Conservation (phyloP, 2,888 invertebrate genomes). For the Hirtodrosophila alboralis region DNA sequence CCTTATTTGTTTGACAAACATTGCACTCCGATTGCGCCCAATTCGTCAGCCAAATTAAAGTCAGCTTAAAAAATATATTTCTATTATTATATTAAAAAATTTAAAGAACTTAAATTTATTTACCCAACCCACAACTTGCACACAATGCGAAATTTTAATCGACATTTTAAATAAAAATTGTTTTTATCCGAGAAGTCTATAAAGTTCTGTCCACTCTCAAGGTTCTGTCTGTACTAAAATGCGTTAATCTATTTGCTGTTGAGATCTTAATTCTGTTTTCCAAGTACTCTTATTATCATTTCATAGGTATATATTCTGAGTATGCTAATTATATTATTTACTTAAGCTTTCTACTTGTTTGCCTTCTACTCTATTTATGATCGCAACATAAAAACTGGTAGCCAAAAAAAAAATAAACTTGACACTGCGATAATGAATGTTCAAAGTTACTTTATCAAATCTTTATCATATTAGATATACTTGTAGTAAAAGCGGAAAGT, state of each 20-base stretch:
- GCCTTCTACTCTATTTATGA: constrained; percentile 39
- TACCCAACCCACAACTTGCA: constrained; percentile 30
- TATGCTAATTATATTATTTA: constrained; percentile 70
- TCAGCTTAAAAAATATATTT: constrained; percentile 24
- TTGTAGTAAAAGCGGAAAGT: background rate
- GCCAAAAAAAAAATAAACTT: background rate
- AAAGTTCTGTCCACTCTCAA: constrained; percentile 55
- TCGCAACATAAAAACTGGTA: constrained; percentile 24
- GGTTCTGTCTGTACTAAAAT: constrained; percentile 55
- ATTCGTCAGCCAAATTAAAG: constrained; percentile 20
- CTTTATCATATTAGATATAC: constrained; percentile 5
- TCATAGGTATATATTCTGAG: constrained; percentile 46
- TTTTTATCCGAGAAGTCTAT: background rate
- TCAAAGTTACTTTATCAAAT: background rate
- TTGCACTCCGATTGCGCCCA: constrained; percentile 64
- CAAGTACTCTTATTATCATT: constrained; percentile 44
- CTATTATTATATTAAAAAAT: background rate
- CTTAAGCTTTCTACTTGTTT: constrained; percentile 63
- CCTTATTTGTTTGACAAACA: constrained; percentile 78
- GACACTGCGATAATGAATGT: constrained; percentile 24
- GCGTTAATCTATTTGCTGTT: constrained; percentile 14
- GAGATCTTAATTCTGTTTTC: constrained; percentile 19
- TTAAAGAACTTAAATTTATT: background rate
- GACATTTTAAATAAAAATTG: constrained; percentile 24
- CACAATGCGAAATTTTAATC: background rate